These are phyloP conservation scores for Brenthis daphne DNA, from an alignment of 2,888 invertebrate genomes.

Conservation along the genomic window DNA sequence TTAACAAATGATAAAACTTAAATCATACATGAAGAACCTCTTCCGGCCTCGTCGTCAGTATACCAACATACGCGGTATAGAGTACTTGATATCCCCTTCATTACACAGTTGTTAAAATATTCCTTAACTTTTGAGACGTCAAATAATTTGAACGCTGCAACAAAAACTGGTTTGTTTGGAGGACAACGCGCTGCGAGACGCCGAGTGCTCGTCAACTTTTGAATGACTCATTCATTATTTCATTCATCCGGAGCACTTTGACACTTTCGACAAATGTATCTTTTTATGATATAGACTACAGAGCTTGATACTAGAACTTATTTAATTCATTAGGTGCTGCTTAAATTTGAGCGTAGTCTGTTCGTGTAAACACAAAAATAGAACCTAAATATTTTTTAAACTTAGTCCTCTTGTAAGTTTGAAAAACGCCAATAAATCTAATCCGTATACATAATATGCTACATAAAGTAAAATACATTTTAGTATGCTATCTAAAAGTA, in stretches of 20 bases:
- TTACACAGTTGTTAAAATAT: neutral
- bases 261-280: slow-evolving; percentile 9
- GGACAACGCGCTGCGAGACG: slow-evolving; percentile 2
- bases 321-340: too few relatives aligned
- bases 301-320: too few relatives aligned
- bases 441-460: too few relatives aligned
- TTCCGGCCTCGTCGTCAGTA: neutral
- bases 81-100: neutral
- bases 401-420: too few relatives aligned
- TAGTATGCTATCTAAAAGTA: too few relatives aligned
- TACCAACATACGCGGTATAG: neutral
- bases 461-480: too few relatives aligned
- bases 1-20: too few relatives aligned
- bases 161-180: slow-evolving; percentile 22
- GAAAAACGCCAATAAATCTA: too few relatives aligned
- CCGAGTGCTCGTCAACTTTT: slow-evolving; percentile 13
- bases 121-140: slow-evolving; percentile 15
- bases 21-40: too few relatives aligned
- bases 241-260: slow-evolving; percentile 31
- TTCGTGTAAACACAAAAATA: too few relatives aligned
- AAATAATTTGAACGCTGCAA: slow-evolving; percentile 18
- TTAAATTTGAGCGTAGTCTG: too few relatives aligned
- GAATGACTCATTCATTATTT: slow-evolving; percentile 39
- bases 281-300: neutral
- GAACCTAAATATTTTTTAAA: too few relatives aligned